Percentiles rank a stretch among this genome's conserved stretches.
phyloP scores from a whole-genome alignment of 2,113 vertebrate species.

The Pomatostomus ruficeps region DNA sequence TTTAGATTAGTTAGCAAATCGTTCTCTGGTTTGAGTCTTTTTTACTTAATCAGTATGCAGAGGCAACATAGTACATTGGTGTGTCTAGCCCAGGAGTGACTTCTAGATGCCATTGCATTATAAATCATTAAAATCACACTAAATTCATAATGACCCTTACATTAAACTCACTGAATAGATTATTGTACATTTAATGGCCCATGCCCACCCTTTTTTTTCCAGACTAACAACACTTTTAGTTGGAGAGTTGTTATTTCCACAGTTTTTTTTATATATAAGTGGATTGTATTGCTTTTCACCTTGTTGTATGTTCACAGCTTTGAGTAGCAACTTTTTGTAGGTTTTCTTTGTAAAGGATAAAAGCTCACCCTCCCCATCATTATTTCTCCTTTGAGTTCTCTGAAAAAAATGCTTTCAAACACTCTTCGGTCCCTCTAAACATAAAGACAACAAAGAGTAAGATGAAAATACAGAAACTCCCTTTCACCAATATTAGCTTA shows the following conservation, averaged over 20 bases:
- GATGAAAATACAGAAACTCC: background rate
- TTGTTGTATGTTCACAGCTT: background rate
- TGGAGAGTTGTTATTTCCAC: background rate
- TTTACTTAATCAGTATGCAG: background rate
- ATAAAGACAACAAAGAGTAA: background rate
- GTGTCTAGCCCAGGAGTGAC: background rate
- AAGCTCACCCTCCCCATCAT: background rate
- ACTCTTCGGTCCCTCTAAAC: background rate
- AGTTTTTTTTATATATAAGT: background rate
- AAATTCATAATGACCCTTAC: constrained; percentile 1
- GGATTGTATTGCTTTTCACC: background rate
- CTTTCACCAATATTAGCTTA: background rate
- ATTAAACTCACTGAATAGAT: constrained; percentile 9
- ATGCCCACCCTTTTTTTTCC: background rate
- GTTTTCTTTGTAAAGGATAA: background rate
- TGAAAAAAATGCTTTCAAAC: background rate
- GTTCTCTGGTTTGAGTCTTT: background rate
- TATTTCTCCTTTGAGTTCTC: background rate
- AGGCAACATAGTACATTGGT: background rate
- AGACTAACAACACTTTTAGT: background rate
- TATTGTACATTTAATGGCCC: background rate
- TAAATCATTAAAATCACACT: constrained; percentile 1
- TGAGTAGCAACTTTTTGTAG: background rate
- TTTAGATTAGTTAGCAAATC: background rate
- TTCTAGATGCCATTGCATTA: background rate